Percentiles rank a stretch among this genome's conserved stretches.
Evolutionary conservation across 2,113 vertebrate species (phyloP).

Genomic region (Oplegnathus fasciatus): DNA sequence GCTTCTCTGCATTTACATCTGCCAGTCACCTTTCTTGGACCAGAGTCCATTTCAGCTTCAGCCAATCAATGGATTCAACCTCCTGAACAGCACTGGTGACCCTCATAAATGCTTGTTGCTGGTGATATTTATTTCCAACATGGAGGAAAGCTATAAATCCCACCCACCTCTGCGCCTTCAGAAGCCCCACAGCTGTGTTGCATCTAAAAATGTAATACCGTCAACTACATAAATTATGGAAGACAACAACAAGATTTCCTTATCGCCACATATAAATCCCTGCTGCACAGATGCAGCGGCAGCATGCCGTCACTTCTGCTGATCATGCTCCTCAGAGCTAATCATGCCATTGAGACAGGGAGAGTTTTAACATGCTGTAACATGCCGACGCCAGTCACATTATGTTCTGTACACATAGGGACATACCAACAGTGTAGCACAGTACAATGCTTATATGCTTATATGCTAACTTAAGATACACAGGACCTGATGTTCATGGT

Average conservation of each 20-base stretch:
- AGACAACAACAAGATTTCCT: constrained; percentile 78
- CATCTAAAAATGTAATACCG: constrained; percentile 68
- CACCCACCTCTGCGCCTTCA: constrained; percentile 46
- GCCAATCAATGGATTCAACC: constrained; percentile 57
- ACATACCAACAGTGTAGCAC: not conserved
- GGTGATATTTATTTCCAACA: constrained; percentile 69
- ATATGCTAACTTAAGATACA: not conserved
- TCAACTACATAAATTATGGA: constrained; percentile 78
- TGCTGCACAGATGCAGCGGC: constrained; percentile 43
- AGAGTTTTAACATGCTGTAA: constrained; percentile 55
- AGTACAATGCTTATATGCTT: not conserved
- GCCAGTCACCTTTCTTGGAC: constrained; percentile 35
- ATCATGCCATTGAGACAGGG: constrained; percentile 58
- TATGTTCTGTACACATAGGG: not conserved
- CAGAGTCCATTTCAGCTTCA: constrained; percentile 56
- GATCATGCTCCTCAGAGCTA: constrained; percentile 67
- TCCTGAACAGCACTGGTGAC: constrained; percentile 22
- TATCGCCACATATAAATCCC: constrained; percentile 81
- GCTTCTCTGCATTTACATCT: constrained; percentile 38
- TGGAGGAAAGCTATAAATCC: constrained; percentile 66
- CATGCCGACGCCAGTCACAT: not conserved
- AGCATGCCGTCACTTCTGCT: constrained; percentile 51
- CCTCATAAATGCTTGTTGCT: constrained; percentile 43
- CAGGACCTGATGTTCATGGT: not conserved
- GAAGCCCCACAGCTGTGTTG: constrained; percentile 39